Conservation (phyloP, 2,888 invertebrate species). For the Agrypnus murinus region DNA sequence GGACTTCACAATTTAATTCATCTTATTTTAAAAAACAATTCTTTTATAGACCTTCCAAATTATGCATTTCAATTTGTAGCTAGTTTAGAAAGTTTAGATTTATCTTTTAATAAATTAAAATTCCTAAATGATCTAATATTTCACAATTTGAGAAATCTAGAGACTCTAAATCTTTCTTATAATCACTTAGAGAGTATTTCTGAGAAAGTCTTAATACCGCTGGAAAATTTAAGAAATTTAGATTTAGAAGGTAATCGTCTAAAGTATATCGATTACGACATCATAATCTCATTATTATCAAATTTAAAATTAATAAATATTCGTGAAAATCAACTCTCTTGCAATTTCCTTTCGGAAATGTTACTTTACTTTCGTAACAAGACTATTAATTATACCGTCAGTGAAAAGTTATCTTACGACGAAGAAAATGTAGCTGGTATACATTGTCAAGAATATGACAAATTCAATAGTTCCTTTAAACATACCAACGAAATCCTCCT, state of each 20-base stretch:
- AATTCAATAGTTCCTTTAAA: constrained; percentile 37
- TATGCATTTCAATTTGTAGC: constrained; percentile 56
- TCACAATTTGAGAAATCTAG: constrained; percentile 57
- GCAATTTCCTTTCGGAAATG: constrained; percentile 63
- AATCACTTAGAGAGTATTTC: constrained; percentile 62
- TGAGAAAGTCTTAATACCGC: constrained; percentile 59
- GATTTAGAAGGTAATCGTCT: constrained; percentile 65
- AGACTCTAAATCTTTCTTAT: constrained; percentile 64
- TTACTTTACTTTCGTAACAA: constrained; percentile 63
- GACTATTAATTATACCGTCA: constrained; percentile 62
- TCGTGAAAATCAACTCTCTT: constrained; percentile 65
- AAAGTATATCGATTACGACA: constrained; percentile 63
- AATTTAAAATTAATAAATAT: constrained; percentile 64
- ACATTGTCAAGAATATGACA: constrained; percentile 61
- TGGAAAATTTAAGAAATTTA: constrained; percentile 62
- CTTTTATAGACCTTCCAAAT: constrained; percentile 51
- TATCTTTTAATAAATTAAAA: constrained; percentile 60
- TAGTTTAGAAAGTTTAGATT: constrained; percentile 55
- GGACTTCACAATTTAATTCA: constrained; percentile 48
- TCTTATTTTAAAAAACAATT: constrained; percentile 61
- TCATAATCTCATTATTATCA: constrained; percentile 63
- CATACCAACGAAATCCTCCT: constrained; percentile 41
- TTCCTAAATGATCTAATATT: constrained; percentile 59
- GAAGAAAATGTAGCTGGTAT: constrained; percentile 68
- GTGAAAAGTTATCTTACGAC: constrained; percentile 61